Conservation (phyloP, 2,113 vertebrate genomes). For the Rana temporaria region DNA sequence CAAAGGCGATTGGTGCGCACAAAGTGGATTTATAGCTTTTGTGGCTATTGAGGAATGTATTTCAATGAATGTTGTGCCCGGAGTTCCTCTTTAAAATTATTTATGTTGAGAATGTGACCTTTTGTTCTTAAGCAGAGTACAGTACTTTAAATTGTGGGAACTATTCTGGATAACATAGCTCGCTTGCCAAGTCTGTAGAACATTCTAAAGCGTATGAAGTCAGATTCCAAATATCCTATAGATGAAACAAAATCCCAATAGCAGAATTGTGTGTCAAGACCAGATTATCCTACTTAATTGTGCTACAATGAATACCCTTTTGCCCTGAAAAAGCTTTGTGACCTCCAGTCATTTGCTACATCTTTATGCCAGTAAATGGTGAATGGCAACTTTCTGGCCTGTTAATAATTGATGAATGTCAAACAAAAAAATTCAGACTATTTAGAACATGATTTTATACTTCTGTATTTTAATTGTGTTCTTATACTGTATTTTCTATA, state of each 20-base stretch:
- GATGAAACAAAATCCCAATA: slow-evolving; percentile 30
- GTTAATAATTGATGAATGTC: neutral
- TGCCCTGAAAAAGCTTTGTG: slow-evolving; percentile 25
- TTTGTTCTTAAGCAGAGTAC: slow-evolving; percentile 40
- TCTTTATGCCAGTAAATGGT: neutral
- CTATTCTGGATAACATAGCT: slow-evolving; percentile 34
- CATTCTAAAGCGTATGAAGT: slow-evolving; percentile 31
- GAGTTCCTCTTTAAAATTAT: neutral
- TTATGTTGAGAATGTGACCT: slow-evolving; percentile 40
- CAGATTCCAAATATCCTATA: slow-evolving; percentile 33
- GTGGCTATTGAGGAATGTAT: too few species aligned
- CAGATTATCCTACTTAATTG: slow-evolving; percentile 9
- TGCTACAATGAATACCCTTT: slow-evolving; percentile 33
- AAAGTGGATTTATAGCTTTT: too few species aligned
- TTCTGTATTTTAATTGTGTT: neutral
- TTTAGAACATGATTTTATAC: neutral
- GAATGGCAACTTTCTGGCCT: neutral
- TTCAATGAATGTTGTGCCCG: too few species aligned
- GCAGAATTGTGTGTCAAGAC: slow-evolving; percentile 29
- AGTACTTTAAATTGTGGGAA: slow-evolving; percentile 42
- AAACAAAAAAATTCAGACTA: neutral
- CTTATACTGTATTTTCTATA: neutral
- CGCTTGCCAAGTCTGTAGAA: slow-evolving; percentile 12
- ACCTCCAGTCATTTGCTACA: slow-evolving; percentile 24
- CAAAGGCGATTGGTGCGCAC: too few species aligned